These are phyloP conservation scores for Lasioglossum villosulum DNA, from an alignment of 2,888 invertebrate genomes.

Conservation along the genomic window DNA sequence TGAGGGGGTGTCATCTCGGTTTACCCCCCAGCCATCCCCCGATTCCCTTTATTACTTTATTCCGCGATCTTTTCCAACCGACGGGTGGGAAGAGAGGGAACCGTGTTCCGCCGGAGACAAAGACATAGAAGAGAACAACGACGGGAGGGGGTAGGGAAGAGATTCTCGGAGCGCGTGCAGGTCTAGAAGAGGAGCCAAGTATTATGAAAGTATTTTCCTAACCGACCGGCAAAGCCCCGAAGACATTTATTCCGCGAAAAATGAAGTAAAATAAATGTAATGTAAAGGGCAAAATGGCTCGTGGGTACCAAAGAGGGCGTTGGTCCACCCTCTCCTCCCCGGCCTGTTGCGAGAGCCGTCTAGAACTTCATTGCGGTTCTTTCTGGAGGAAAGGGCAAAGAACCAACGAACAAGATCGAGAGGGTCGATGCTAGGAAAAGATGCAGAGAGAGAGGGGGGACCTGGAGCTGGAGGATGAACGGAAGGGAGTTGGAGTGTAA, in stretches of 20 bases:
- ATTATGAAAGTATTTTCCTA: slow-evolving; percentile 76
- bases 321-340: slow-evolving; percentile 29
- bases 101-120: slow-evolving; percentile 35
- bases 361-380: slow-evolving; percentile 44
- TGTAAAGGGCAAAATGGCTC: slow-evolving; percentile 71
- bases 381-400: slow-evolving; percentile 14
- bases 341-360: slow-evolving; percentile 25
- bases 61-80: slow-evolving; percentile 40
- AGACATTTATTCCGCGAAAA: slow-evolving; percentile 75
- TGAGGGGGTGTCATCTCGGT: slow-evolving; percentile 34
- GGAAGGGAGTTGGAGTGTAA: slow-evolving; percentile 34
- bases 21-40: slow-evolving; percentile 7
- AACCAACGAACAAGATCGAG: slow-evolving; percentile 16
- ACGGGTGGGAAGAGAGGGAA: slow-evolving; percentile 28
- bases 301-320: slow-evolving; percentile 53
- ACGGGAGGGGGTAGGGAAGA: neutral
- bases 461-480: neutral
- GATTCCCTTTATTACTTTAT: slow-evolving; percentile 66
- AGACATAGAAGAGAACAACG: slow-evolving; percentile 6
- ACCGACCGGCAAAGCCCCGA: slow-evolving; percentile 74
- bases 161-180: slow-evolving; percentile 3
- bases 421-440: slow-evolving; percentile 40
- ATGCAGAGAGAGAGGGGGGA: neutral
- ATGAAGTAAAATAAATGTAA: slow-evolving; percentile 77
- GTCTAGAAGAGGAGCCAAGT: slow-evolving; percentile 52